These are phyloP conservation scores for Scomber colias DNA, from an alignment of 2,113 vertebrate species.

Conservation along the genomic window DNA sequence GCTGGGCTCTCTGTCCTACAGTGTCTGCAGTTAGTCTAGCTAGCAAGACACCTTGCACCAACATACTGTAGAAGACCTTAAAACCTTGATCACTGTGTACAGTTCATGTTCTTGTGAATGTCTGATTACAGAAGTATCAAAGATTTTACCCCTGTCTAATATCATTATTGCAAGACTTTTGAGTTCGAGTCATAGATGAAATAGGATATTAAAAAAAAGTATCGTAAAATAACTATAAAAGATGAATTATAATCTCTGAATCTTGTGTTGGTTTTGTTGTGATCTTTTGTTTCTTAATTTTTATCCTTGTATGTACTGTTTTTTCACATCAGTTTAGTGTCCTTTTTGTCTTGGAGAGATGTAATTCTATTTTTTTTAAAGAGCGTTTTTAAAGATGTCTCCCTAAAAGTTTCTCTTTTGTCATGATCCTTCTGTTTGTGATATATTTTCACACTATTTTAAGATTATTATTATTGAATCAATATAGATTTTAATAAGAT, in stretches of 20 bases:
- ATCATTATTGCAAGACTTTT: slow-evolving; percentile 72
- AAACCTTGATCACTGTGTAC: slow-evolving; percentile 87
- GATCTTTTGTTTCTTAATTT: slow-evolving; percentile 76
- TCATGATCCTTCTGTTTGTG: slow-evolving; percentile 81
- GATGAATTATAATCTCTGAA: slow-evolving; percentile 79
- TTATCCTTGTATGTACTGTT: slow-evolving; percentile 68
- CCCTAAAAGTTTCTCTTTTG: slow-evolving; percentile 79
- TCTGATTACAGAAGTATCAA: slow-evolving; percentile 83
- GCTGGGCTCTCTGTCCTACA: slow-evolving; percentile 83
- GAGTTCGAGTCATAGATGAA: slow-evolving; percentile 75
- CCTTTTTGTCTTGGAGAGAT: slow-evolving; percentile 88
- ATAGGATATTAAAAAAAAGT: slow-evolving; percentile 73
- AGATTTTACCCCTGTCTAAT: slow-evolving; percentile 79
- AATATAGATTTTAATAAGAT: slow-evolving; percentile 84
- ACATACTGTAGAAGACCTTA: slow-evolving; percentile 79
- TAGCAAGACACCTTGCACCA: slow-evolving; percentile 79
- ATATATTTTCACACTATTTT: slow-evolving; percentile 80
- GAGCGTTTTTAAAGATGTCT: slow-evolving; percentile 86
- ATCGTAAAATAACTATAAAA: slow-evolving; percentile 58
- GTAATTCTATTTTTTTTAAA: slow-evolving; percentile 94
- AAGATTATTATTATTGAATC: slow-evolving; percentile 81
- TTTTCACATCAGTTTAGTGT: slow-evolving; percentile 78
- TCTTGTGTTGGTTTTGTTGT: slow-evolving; percentile 83
- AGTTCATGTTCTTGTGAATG: slow-evolving; percentile 83
- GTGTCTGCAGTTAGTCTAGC: slow-evolving; percentile 78